Conservation (phyloP, 2,797 vertebrate species). For the Naso thynnoides region DNA sequence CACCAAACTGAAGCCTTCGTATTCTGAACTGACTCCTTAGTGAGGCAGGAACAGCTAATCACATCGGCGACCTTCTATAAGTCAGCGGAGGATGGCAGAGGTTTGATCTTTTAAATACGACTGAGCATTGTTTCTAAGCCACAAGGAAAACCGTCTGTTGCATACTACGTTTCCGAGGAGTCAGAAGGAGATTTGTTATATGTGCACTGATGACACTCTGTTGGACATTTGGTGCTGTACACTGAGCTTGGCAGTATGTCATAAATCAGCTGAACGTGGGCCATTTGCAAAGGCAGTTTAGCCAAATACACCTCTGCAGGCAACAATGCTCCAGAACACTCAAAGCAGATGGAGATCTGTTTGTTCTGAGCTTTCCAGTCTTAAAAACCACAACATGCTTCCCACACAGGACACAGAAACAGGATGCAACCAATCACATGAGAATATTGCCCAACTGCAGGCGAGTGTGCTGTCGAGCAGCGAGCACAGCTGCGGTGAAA, state of each 20-base stretch:
- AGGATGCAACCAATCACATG: slow-evolving; percentile 6
- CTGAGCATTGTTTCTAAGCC: neutral
- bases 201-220: neutral
- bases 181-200: neutral
- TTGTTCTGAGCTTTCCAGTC: slow-evolving; percentile 4
- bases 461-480: slow-evolving; percentile 21
- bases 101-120: slow-evolving; percentile 28
- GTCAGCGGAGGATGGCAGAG: slow-evolving; percentile 2
- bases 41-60: slow-evolving; percentile 22
- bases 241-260: slow-evolving; percentile 4
- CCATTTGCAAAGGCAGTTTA: slow-evolving; percentile 24
- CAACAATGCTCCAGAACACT: slow-evolving; percentile 8
- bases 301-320: slow-evolving; percentile 35
- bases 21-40: neutral
- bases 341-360: slow-evolving; percentile 39
- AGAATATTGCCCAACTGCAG: slow-evolving; percentile 21
- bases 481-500: slow-evolving; percentile 11
- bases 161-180: too few relatives aligned
- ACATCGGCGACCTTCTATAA: slow-evolving; percentile 20
- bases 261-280: slow-evolving; percentile 23
- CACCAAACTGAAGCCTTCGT: neutral
- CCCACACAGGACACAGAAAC: slow-evolving; percentile 37
- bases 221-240: slow-evolving; percentile 1
- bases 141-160: too few relatives aligned
- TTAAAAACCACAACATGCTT: slow-evolving; percentile 34